A percentile compares a stretch with the other conserved stretches of the same genome.
These are phyloP conservation scores for Jordanella pulchra DNA, from an alignment of 2,797 vertebrate genomes.

Conservation along the genomic window DNA sequence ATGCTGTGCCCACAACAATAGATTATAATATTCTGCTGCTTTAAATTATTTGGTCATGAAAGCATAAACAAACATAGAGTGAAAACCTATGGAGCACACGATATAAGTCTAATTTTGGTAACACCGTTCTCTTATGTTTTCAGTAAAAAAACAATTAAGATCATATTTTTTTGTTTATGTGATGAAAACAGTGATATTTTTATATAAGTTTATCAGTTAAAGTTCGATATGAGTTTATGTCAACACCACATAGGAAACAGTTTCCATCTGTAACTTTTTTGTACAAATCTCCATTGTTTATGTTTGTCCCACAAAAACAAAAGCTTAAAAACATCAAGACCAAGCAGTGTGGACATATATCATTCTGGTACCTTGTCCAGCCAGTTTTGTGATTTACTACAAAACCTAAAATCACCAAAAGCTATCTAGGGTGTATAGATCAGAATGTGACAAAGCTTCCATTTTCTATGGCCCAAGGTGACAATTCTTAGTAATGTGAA, in stretches of 20 bases:
- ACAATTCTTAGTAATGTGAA: slow-evolving; percentile 11
- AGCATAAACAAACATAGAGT: not conserved
- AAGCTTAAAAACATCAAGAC: slow-evolving; percentile 20
- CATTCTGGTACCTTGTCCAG: slow-evolving; percentile 9
- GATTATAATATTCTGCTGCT: slow-evolving; percentile 5
- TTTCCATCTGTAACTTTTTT: slow-evolving; percentile 27
- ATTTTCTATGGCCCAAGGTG: slow-evolving; percentile 27
- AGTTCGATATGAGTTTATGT: not conserved
- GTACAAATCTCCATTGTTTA: slow-evolving; percentile 5
- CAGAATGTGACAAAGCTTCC: slow-evolving; percentile 33
- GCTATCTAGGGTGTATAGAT: slow-evolving; percentile 39
- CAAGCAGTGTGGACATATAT: slow-evolving; percentile 23
- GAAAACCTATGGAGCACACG: not conserved
- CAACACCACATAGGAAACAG: not conserved
- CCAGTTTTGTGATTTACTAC: slow-evolving; percentile 31
- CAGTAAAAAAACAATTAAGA: not conserved
- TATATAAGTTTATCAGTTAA: not conserved
- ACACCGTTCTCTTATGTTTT: not conserved
- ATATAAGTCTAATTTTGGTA: not conserved
- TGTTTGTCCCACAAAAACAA: not conserved
- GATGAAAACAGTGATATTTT: not conserved
- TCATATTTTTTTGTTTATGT: not conserved
- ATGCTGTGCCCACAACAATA: slow-evolving; percentile 30
- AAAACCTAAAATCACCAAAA: slow-evolving; percentile 30
- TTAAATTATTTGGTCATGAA: not conserved